Conservation (phyloP, 2,888 invertebrate species). For the Acronicta alni region DNA sequence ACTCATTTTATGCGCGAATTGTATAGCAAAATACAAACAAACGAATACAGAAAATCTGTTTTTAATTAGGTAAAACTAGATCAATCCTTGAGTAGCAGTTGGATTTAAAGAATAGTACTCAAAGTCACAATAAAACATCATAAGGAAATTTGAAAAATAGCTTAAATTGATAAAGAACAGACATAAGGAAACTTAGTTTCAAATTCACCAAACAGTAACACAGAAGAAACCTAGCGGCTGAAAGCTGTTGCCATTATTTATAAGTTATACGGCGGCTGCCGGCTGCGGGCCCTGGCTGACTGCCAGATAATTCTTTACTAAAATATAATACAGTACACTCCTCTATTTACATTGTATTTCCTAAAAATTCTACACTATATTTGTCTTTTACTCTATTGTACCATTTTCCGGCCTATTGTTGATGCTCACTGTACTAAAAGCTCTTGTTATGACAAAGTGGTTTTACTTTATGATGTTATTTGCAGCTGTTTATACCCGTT, state of each 20-base stretch:
- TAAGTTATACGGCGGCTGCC: constrained; percentile 14
- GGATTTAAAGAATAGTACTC: too few relatives aligned
- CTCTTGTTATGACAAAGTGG: not conserved
- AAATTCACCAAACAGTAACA: not conserved
- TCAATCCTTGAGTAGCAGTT: too few relatives aligned
- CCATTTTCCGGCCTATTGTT: constrained; percentile 22
- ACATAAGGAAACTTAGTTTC: not conserved
- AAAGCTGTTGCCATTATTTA: constrained; percentile 21
- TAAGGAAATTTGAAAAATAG: not conserved
- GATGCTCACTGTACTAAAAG: not conserved
- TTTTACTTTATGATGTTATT: not conserved
- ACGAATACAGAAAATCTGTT: too few relatives aligned
- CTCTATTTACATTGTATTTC: constrained; percentile 27
- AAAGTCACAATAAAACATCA: too few relatives aligned
- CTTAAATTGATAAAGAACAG: not conserved
- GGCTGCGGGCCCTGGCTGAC: constrained; percentile 11
- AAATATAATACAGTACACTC: constrained; percentile 41
- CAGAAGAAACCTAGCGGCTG: not conserved
- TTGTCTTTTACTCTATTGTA: constrained; percentile 1
- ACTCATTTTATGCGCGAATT: too few relatives aligned
- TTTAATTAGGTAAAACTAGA: too few relatives aligned
- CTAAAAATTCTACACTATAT: constrained; percentile 16
- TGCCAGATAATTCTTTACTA: constrained; percentile 38
- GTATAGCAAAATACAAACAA: too few relatives aligned
- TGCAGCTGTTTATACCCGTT: too few relatives aligned